A percentile compares a stretch with the other conserved stretches of the same genome.
phyloP scores from a whole-genome alignment of 1,140 invertebrate species.

The Bombus soroeensis region DNA sequence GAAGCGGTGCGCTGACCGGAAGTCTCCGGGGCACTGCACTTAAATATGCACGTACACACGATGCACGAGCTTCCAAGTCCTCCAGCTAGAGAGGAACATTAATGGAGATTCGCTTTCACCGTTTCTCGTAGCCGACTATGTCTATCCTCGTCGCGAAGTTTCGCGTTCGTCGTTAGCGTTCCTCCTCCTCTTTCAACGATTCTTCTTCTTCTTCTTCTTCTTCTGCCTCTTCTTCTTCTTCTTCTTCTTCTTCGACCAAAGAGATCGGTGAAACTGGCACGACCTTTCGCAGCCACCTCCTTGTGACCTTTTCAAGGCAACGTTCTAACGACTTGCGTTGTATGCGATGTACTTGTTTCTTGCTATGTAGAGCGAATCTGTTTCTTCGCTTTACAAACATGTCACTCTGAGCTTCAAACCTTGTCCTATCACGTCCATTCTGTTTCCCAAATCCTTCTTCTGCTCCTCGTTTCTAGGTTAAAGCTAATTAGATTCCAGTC shows the following conservation, averaged over 20 bases:
- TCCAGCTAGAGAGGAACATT: slow-evolving; percentile 52
- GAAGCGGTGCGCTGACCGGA: slow-evolving; percentile 41
- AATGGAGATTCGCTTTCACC: slow-evolving; percentile 69
- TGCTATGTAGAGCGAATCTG: too few species aligned
- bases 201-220: slow-evolving; percentile 3
- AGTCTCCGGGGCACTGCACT: slow-evolving; percentile 49
- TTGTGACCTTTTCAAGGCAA: slow-evolving; percentile 60
- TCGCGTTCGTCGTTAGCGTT: slow-evolving; percentile 43
- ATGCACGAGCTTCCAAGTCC: slow-evolving; percentile 36
- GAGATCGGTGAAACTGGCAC: slow-evolving; percentile 51
- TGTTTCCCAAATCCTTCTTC: too few species aligned
- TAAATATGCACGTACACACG: slow-evolving; percentile 36
- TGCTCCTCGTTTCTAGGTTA: too few species aligned
- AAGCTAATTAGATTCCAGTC: too few species aligned
- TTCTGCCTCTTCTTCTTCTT: not conserved
- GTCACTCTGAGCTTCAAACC: not conserved
- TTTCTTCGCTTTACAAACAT: not conserved
- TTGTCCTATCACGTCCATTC: too few species aligned
- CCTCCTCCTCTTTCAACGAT: not conserved
- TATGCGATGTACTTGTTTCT: too few species aligned
- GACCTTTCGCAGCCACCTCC: slow-evolving; percentile 50
- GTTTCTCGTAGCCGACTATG: slow-evolving; percentile 25
- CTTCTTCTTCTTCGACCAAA: slow-evolving; percentile 6
- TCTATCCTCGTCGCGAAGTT: not conserved
- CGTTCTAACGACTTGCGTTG: not conserved